phyloP scores from a whole-genome alignment of 2,888 invertebrate species.

The Camptogramma bilineatum region DNA sequence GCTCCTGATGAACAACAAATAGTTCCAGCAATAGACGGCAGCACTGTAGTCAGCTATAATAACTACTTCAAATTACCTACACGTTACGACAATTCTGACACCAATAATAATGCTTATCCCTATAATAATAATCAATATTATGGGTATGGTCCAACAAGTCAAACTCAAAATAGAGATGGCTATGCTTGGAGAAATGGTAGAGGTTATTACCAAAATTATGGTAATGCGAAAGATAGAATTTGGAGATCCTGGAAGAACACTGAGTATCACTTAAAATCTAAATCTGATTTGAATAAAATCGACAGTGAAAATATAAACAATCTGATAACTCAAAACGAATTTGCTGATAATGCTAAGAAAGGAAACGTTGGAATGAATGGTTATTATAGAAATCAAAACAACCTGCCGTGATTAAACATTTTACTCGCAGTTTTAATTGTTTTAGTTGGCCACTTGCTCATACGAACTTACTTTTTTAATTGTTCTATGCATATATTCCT shows the following conservation, averaged over 20 bases:
- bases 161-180: not conserved
- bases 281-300: slow-evolving; percentile 3
- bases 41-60: slow-evolving; percentile 14
- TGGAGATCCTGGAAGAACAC: slow-evolving; percentile 44
- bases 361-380: slow-evolving; percentile 12
- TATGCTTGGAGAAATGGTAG: slow-evolving; percentile 2
- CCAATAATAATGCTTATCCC: slow-evolving; percentile 1
- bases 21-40: slow-evolving; percentile 8
- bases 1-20: slow-evolving; percentile 3
- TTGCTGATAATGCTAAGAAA: slow-evolving; percentile 2
- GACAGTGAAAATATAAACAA: not conserved
- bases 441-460: not conserved
- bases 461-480: no score
- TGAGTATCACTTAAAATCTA: slow-evolving; percentile 14
- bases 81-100: not conserved
- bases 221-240: slow-evolving; percentile 29
- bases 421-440: not conserved
- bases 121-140: slow-evolving; percentile 2
- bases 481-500: no score
- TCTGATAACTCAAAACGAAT: slow-evolving; percentile 13
- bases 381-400: slow-evolving; percentile 26
- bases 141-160: not conserved
- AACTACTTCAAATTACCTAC: slow-evolving; percentile 20
- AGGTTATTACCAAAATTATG: slow-evolving; percentile 3
- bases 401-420: slow-evolving; percentile 12